A percentile compares a stretch with the other conserved stretches of the same genome.
Conservation (phyloP, 2,888 invertebrate genomes). For the Phyllotreta cruciferae region DNA sequence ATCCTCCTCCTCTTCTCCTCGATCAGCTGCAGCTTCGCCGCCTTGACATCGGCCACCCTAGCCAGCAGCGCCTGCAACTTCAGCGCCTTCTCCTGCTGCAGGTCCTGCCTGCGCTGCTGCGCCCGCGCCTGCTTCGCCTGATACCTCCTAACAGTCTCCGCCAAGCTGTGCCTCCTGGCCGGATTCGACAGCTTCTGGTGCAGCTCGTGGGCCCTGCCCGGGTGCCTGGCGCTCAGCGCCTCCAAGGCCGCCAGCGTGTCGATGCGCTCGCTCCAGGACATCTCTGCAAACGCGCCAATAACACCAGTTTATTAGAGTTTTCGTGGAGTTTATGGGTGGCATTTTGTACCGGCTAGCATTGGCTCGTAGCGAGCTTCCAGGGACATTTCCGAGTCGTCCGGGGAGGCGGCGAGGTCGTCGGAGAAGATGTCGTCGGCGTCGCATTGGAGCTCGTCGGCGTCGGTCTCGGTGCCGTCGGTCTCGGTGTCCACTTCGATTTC, state of each 20-base stretch:
- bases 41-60: constrained; percentile 84
- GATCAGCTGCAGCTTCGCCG: constrained; percentile 84
- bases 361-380: constrained; percentile 76
- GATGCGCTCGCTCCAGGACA: constrained; percentile 87
- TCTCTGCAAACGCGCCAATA: constrained; percentile 58
- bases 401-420: constrained; percentile 32
- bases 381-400: constrained; percentile 59
- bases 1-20: constrained; percentile 80
- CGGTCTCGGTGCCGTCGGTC: constrained; percentile 81
- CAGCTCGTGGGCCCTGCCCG: constrained; percentile 89
- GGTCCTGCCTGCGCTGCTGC: constrained; percentile 81
- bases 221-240: constrained; percentile 84
- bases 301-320: not conserved
- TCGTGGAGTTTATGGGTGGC: not conserved
- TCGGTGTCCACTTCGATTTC: constrained; percentile 82
- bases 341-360: constrained; percentile 72
- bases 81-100: constrained; percentile 83
- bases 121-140: constrained; percentile 93
- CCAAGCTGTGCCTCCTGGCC: constrained; percentile 82
- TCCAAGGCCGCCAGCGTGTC: constrained; percentile 80
- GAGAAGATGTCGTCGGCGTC: constrained; percentile 54
- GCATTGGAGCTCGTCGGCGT: constrained; percentile 70
- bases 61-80: constrained; percentile 85
- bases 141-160: constrained; percentile 78
- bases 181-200: constrained; percentile 95